Conservation (phyloP, 1,140 invertebrate species). For the Orchestia grillus region DNA sequence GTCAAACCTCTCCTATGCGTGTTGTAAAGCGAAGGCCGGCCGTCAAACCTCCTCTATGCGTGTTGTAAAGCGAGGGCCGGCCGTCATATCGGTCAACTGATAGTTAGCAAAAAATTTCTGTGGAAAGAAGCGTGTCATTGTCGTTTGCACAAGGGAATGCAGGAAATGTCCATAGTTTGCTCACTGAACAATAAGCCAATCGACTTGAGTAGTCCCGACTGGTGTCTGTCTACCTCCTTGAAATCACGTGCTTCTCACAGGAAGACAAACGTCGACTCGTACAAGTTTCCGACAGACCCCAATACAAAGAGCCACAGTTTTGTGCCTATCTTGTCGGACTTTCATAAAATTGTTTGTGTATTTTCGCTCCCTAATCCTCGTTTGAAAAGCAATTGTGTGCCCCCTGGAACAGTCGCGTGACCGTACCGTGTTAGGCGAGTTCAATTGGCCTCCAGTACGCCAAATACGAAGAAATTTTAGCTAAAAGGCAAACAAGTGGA, state of each 20-base stretch:
- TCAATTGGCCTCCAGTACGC: neutral
- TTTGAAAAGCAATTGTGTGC: neutral
- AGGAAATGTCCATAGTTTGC: too few species aligned
- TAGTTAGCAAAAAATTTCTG: neutral
- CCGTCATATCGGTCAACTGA: neutral
- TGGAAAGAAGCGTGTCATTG: neutral
- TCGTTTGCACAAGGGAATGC: too few species aligned
- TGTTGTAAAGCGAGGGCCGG: neutral
- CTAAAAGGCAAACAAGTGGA: constrained; percentile 44
- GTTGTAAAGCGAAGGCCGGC: neutral
- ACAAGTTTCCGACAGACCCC: neutral
- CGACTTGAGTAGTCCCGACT: neutral
- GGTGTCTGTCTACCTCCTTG: neutral
- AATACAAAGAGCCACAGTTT: neutral
- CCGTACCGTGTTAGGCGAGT: neutral
- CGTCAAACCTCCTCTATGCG: neutral
- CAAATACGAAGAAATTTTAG: constrained; percentile 22
- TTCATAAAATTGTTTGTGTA: neutral
- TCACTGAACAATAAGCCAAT: too few species aligned
- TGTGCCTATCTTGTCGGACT: neutral
- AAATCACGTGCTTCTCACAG: neutral
- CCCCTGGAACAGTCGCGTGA: neutral
- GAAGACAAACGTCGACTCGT: neutral
- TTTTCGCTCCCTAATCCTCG: neutral
- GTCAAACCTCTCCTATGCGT: neutral